Base-by-base conservation (phyloP, 2,113 vertebrate species). In the Tupaia tana region DNA sequence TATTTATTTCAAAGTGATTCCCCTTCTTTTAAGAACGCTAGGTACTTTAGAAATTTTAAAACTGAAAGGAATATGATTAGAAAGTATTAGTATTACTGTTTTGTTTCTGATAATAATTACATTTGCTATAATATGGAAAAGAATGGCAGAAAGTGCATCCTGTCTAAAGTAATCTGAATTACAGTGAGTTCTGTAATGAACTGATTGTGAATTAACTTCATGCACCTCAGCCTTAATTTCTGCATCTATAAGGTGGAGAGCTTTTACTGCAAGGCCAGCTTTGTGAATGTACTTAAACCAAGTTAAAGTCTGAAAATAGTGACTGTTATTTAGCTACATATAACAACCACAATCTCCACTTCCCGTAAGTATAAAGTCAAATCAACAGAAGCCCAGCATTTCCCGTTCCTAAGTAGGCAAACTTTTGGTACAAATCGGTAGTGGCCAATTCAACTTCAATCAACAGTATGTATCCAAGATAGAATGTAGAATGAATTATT, bases 1-100 rank as follows among this genome's bases (percentile, higher is more conserved):
- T 75, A 58, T 74, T 85, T 73, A 82, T 59, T 43, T 90, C 82
- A 69, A 61, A 95, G 29, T 56, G 89, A 84, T 52, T 79, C 78
- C 29, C 59, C 20, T 59, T 34, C 14, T 71, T 77, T 70, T 16
- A 18, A 7, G 29, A 73, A 87, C 9, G 29, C 19, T 71, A 78
- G 11, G 43, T 67, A 58, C 18, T 5, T 81, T 27, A 78, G 67
- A 85, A 96, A 89, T 69, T 29, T 63, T 77, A 31, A 43, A 77
- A 58, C 43, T 81, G n/a, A 93, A 96, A 73, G 54, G 19, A 64
- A 66, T 5, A 54, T 16, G 3, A 61, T 43, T 59, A 71, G 61
- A 81, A 14, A 66, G 18, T 80, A 67, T 13, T 56, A 66, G 18
- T 80, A 67, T 13, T 56, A 61, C 11, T 19, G 5, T 52, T 80